Base-by-base conservation (phyloP, 2,888 invertebrate species). In the Drosophila barbarae region DNA sequence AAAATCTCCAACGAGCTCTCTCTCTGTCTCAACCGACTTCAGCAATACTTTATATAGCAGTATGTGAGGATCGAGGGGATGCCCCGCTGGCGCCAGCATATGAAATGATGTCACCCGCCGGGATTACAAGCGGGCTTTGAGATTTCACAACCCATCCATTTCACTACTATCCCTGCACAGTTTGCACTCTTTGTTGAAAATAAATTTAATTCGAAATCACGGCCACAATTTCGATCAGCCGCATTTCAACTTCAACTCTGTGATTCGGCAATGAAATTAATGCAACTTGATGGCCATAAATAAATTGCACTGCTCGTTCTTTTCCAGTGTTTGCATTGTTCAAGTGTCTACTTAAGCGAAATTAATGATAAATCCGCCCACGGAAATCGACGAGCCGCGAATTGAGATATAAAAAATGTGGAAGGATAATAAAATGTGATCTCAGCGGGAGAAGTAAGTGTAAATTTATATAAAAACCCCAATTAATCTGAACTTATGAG, bases 101-200 rank as follows among this genome's bases (percentile, higher is more conserved):
- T 76, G 74, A 84, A 78, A 82, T 84, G 71, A 84, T 82, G 79
- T 73, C 73, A 67, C 76, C 79, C 76, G 74, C 52, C 59, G 77
- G 82, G 76, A 84, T 65, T 71, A 81, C 54, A 47, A 57, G 58
- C 64, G 56, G 49, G 64, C 69, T 54, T 41, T 60, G 71, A 69
- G 66, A 69, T 69, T 52, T 65, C 26, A 51, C 52, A 51, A 26
- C 26, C 26, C 26, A 26, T 26, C 2, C 6, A 21, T 18, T 18
- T 18, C 21, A 21, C 21, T 21, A 21, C 26, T 26, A 6, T 26
- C 26, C 6, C 26, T 26, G 26, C 51, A 42, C 52, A 41, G 41
- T 35, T 51, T 35, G 65, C 61, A 51, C 65, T 61, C 46, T 47
- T 56, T 56, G 36, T 36, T 38, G 21, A 38, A 56, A 56, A 36